These are phyloP conservation scores for Laothoe populi DNA, from an alignment of 2,888 invertebrate species.

Conservation along the genomic window DNA sequence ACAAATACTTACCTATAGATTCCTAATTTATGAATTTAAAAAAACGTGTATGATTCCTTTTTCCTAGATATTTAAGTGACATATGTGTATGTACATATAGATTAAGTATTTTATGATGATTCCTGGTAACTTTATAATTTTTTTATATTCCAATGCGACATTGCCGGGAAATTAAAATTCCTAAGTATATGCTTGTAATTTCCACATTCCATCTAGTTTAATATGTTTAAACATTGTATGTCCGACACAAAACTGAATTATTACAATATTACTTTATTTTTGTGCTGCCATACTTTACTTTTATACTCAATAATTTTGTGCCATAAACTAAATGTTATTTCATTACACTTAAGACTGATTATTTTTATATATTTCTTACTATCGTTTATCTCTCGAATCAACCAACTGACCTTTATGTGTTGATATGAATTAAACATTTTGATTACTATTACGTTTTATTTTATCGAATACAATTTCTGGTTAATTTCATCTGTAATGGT, in stretches of 20 bases:
- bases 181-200: too few relatives aligned
- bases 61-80: too few relatives aligned
- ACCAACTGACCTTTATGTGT: constrained; percentile 17
- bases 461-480: neutral
- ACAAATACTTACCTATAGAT: too few relatives aligned
- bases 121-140: too few relatives aligned
- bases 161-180: too few relatives aligned
- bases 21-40: too few relatives aligned
- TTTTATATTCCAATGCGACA: too few relatives aligned
- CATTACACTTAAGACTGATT: constrained; percentile 21
- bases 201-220: constrained; percentile 7
- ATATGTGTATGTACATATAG: too few relatives aligned
- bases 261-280: neutral
- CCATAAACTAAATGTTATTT: constrained; percentile 19
- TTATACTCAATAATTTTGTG: neutral
- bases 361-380: constrained; percentile 19
- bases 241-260: neutral
- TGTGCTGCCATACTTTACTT: neutral
- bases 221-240: neutral
- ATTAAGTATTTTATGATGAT: too few relatives aligned
- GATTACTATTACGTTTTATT: neutral
- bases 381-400: constrained; percentile 15
- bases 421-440: constrained; percentile 18
- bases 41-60: too few relatives aligned
- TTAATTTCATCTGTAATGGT: too few relatives aligned